Evolutionary conservation across 2,113 vertebrate species (phyloP), one percentile per base, ranked within the genome.

Genomic region (Cyprinodon variegatus): DNA sequence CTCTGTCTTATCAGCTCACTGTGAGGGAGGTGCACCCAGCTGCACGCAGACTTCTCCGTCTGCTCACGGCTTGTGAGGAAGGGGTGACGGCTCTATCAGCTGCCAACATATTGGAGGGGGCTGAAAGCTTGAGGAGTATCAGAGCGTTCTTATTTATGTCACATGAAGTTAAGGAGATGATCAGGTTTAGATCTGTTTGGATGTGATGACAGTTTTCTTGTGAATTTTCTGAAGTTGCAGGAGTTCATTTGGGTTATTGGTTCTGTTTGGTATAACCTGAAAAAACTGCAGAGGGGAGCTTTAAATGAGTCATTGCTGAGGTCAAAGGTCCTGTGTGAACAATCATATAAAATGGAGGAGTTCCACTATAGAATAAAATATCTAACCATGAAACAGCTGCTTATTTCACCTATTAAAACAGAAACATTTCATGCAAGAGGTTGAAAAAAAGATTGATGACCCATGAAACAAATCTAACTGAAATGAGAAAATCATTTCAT

Each of bases 31-130:
- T 38, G 72, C 76, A 70, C 85, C 14, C 78, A 0, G 74, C 74
- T 83, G 80, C 73, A 22, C 63, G 68, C 79, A 37, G 46, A 63
- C 41, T 11, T 43, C 59, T 72, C 57, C 53, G 61, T 66, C 61
- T 12, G 53, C 62, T 45, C 17, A 0, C 5, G 0, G 2, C 13
- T 22, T 7, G 0, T 12, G 79, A 65, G 72, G 76, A 59, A 76
- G 70, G 62, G 79, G 60, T 5, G 63, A 1, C 29, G 3, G 22
- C 82, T 83, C 69, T 88, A 88, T 88, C 86, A 85, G 83, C 65
- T 43, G 68, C 22, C 68, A 78, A 14, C 86, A 88, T 46, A 87
- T 87, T 72, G 72, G 74, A 63, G 41, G 13, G 64, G 29, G 22
- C 43, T 0, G n/a, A 68, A 10, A 73, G 61, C 9, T 13, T 0